These are phyloP conservation scores for Macroteleia sp. DNA, from an alignment of 2,888 invertebrate genomes.

Conservation along the genomic window DNA sequence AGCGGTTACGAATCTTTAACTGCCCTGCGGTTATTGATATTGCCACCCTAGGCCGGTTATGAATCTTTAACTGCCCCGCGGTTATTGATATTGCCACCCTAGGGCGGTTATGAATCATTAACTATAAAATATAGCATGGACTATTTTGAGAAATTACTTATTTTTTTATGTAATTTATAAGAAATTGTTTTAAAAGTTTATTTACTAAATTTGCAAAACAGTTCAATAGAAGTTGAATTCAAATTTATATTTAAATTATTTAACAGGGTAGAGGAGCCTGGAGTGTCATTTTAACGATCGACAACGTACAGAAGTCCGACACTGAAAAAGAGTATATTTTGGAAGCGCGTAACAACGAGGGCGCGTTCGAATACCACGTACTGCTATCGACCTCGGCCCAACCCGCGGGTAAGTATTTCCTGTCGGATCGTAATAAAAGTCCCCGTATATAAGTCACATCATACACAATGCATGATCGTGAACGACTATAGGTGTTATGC, in stretches of 20 bases:
- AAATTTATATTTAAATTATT: slow-evolving; percentile 7
- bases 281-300: slow-evolving; percentile 88
- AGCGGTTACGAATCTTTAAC: too few species aligned
- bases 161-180: too few species aligned
- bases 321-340: slow-evolving; percentile 89
- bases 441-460: slow-evolving; percentile 47
- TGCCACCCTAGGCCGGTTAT: too few species aligned
- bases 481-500: slow-evolving; percentile 54
- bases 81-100: too few species aligned
- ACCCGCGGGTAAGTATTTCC: slow-evolving; percentile 85
- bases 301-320: slow-evolving; percentile 89
- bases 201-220: too few species aligned
- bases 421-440: slow-evolving; percentile 31
- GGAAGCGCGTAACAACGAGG: slow-evolving; percentile 88
- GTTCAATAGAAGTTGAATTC: too few species aligned
- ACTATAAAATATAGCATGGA: too few species aligned
- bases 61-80: too few species aligned
- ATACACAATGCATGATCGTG: slow-evolving; percentile 65
- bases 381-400: slow-evolving; percentile 88
- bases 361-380: slow-evolving; percentile 87
- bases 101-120: too few species aligned
- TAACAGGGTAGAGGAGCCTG: slow-evolving; percentile 88
- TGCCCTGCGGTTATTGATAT: too few species aligned
- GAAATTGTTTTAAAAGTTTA: too few species aligned
- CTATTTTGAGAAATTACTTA: too few species aligned